phyloP scores from a whole-genome alignment of 1,140 invertebrate genomes.

The Penaeus japonicus region DNA sequence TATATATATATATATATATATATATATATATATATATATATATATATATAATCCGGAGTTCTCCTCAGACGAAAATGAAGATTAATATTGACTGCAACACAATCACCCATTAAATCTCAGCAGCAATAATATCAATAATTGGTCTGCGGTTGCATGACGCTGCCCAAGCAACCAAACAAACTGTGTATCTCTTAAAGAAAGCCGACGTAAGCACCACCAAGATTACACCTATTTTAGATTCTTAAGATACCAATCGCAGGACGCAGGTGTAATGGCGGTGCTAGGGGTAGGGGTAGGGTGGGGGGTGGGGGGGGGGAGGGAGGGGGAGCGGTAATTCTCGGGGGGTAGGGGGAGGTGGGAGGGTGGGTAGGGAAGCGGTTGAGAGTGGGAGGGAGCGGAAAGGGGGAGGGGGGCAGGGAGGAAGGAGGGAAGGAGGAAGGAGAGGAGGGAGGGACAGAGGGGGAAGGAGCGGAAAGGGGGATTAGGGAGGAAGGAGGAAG shows the following conservation, averaged over 20 bases:
- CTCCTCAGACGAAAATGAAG: neutral
- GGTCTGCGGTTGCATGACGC: too few relatives aligned
- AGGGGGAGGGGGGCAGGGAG: neutral
- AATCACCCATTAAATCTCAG: too few relatives aligned
- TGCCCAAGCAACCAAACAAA: too few relatives aligned
- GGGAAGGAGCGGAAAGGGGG: neutral
- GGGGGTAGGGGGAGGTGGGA: neutral
- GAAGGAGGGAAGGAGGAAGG: neutral
- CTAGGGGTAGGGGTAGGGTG: neutral
- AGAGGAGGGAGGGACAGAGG: neutral
- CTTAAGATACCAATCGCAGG: neutral
- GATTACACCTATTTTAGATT: neutral
- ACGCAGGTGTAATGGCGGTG: neutral
- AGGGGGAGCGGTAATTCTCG: neutral
- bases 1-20: conserved; percentile 4
- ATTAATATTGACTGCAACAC: too few relatives aligned
- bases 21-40: conserved; percentile 27
- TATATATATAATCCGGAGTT: neutral
- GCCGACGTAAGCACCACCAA: too few relatives aligned
- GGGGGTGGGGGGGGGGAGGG: neutral
- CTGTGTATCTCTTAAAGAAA: too few relatives aligned
- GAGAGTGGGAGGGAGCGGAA: neutral
- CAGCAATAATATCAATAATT: too few relatives aligned
- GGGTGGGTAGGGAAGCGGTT: neutral
- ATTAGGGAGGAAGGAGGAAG: neutral